Evolutionary conservation across 2,888 invertebrate species (phyloP), one percentile per base, ranked within the genome.

Genomic region (Onthophagus sagittarius): DNA sequence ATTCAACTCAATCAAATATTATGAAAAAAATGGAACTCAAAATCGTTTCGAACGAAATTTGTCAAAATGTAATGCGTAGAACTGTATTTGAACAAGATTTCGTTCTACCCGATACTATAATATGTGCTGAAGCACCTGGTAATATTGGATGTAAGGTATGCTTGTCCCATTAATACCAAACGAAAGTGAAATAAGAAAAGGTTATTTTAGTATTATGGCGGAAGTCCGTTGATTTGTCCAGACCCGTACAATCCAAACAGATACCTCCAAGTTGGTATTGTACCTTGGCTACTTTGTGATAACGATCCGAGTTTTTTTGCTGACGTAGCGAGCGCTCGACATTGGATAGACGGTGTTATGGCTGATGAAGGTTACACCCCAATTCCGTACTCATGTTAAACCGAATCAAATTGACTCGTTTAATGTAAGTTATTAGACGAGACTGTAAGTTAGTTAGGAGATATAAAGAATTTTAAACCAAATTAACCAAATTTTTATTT

Each of bases 261-360:
- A 9, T 94, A 92, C 83, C 89, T 91, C n/a, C 90, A 94, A 80
- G 88, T 89, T 0, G 96, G 96, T 0, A 90, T 95, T 9, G 94
- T 95, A 0, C 91, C 95, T 0, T 96, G 96, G 95, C 96, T 96
- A 15, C 92, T 96, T 71, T 96, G 96, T 79, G 95, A 95, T 0
- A 85, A 86, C 32, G 82, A 86, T 76, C 96, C 96, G 0, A 95
- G 93, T 0, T 94, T 94, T 0, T 96, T 95, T 83, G 91, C 91
- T 0, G 89, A 91, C 78, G 92, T 94, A 0, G 87, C 93, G 0
- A 81, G 86, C 71, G 92, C 90, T 80, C 86, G 93, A 23, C 81
- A 86, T 9, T 96, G 96, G 95, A 91, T 95, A 64, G 92, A 93
- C 82, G 83, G 85, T 31, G 87, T 91, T 75, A 87, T 93, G 78